Base-by-base conservation (phyloP, 2,797 vertebrate species). In the Acipenser ruthenus region DNA sequence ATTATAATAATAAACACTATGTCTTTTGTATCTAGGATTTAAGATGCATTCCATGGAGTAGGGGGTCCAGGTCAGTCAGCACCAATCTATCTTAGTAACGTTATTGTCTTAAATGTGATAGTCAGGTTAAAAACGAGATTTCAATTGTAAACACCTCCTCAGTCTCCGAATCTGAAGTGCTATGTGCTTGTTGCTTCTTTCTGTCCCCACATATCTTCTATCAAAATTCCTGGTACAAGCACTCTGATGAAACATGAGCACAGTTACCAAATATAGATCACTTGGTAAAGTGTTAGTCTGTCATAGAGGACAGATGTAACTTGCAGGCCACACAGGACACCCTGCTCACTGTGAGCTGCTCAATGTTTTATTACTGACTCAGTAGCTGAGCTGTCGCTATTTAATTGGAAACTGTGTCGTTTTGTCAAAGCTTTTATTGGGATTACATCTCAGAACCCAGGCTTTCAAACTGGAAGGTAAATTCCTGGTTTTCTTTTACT, bases 211-310 rank as follows among this genome's bases (percentile, higher is more conserved):
- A 0, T 75, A 76, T 74, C 72, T 83, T 79, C 84, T 86, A 64
- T 75, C 84, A 84, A 84, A 86, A 88, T 87, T 87, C 81, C 83
- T 89, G 85, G 89, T 86, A 81, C 82, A 78, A 1, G 78, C 75
- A 76, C 80, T 84, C 84, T 84, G 79, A 80, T 94, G 96, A 93
- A 97, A 97, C 91, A 86, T 90, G 95, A 98, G 92, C 91, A 90
- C 79, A 87, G 86, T 80, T 86, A 77, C 92, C 94, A 97, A 95
- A 97, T 95, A 93, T 97, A 98, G 93, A 83, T 69, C 78, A 80
- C 87, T 82, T 70, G 87, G 88, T 79, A 83, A 86, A 84, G 79
- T 88, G 91, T 87, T 82, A 80, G 87, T 86, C 73, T 86, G 88
- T 83, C 87, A 83, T 84, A 82, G 80, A 80, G 86, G 90, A 89